Conservation (phyloP, 2,888 invertebrate species). For the Watsonalla binaria region DNA sequence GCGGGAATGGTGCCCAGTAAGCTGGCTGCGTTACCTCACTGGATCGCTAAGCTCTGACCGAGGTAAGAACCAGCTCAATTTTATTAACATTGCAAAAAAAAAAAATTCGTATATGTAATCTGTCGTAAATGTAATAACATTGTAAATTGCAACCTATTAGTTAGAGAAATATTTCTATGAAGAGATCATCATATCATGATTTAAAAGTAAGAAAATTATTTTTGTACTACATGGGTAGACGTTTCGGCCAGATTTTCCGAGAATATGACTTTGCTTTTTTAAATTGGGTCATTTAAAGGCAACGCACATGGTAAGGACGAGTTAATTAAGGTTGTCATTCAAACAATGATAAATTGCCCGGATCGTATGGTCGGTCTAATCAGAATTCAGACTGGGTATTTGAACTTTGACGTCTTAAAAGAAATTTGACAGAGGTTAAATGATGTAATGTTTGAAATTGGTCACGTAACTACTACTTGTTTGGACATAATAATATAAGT, state of each 20-base stretch:
- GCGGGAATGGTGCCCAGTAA: too few relatives aligned
- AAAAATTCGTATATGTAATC: too few relatives aligned
- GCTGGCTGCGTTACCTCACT: too few relatives aligned
- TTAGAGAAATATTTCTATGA: too few relatives aligned
- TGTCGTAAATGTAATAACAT: too few relatives aligned
- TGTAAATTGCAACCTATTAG: too few relatives aligned
- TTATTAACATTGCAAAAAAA: too few relatives aligned
- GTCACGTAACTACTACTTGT: constrained; percentile 36
- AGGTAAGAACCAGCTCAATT: too few relatives aligned
- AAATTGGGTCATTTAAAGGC: constrained; percentile 48
- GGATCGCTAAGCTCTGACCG: too few relatives aligned
- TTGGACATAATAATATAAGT: background rate
- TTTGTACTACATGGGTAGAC: too few relatives aligned
- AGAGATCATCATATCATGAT: too few relatives aligned
- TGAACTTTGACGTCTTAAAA: constrained; percentile 65
- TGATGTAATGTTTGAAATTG: constrained; percentile 44
- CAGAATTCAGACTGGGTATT: constrained; percentile 62
- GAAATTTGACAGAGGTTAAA: constrained; percentile 42
- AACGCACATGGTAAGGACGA: constrained; percentile 55
- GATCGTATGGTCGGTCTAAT: constrained; percentile 49
- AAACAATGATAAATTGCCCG: constrained; percentile 58
- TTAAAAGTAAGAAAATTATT: too few relatives aligned
- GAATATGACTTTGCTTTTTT: constrained; percentile 16
- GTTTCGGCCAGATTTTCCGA: background rate
- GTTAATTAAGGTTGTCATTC: constrained; percentile 60